Evolutionary conservation across 1,140 invertebrate species (phyloP), one percentile per base, ranked within the genome.

Genomic region (Apis mellifera): DNA sequence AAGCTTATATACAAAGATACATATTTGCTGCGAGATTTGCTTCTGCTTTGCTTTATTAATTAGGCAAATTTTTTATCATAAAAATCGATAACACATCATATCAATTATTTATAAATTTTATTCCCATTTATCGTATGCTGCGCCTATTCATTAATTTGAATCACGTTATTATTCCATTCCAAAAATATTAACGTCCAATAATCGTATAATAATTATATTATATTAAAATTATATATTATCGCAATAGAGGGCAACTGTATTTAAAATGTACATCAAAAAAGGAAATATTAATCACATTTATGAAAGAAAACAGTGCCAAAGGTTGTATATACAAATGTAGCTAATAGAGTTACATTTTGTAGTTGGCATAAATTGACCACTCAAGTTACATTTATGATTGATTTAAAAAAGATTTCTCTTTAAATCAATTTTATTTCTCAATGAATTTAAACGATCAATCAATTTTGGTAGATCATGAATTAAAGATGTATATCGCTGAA

Each of bases 21-120:
- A 76, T 50, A 52, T 42, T 50, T 26, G 54, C 64, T 73, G 52
- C 72, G 54, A 59, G 62, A 57, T 52, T 52, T 2, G 71, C 71
- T 60, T 54, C 13, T 73, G 79, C 73, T 76, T 82, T n/a, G 79
- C 73, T 82, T 76, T 19, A 52, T 50, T 55, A 23, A 64, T 19
- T 50, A 23, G 21, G 60, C 50, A 12, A 62, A 21, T 23, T 23
- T 48, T 1, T 21, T 9, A 11, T 15, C 15, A 55, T 19, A 9
- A 3, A 32, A 19, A 68, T 7, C 32, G 32, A 42, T 42, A 42
- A 42, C 32, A 42, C 5, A 7, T 42, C 32, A 42, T 7, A 7
- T 42, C 4, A 42, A 42, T 42, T 42, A 42, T 42, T 42, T 42
- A 42, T 42, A 32, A 32, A 32, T 32, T 32, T 2, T 15, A 12